Conservation (phyloP, 2,113 vertebrate genomes). For the Mesoclemmys tuberculata region DNA sequence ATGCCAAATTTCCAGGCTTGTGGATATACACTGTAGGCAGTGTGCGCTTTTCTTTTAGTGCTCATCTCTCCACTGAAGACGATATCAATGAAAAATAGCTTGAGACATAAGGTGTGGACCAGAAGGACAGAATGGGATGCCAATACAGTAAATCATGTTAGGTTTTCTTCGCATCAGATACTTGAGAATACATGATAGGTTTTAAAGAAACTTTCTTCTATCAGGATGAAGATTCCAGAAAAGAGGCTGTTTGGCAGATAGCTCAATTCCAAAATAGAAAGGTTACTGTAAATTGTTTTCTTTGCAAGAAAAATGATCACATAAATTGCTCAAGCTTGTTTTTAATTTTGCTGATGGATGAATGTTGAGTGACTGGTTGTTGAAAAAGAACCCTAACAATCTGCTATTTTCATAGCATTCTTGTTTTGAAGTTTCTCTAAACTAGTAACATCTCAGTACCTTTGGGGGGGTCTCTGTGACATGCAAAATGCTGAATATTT, state of each 20-base stretch:
- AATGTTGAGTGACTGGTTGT: background rate
- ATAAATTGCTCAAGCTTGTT: background rate
- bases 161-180: background rate
- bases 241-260: background rate
- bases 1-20: slow-evolving; percentile 13
- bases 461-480: background rate
- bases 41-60: slow-evolving; percentile 30
- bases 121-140: background rate
- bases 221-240: background rate
- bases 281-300: background rate
- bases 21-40: background rate
- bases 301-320: background rate
- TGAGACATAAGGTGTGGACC: background rate
- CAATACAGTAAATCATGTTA: slow-evolving; percentile 13
- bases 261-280: background rate
- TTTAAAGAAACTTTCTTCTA: background rate
- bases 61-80: background rate
- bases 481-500: background rate
- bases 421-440: background rate
- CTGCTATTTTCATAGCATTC: background rate
- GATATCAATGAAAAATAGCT: background rate
- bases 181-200: background rate
- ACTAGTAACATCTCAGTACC: background rate
- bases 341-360: background rate
- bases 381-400: background rate